Conservation (phyloP, 1,140 invertebrate genomes). For the Leptestheria dahalacensis region DNA sequence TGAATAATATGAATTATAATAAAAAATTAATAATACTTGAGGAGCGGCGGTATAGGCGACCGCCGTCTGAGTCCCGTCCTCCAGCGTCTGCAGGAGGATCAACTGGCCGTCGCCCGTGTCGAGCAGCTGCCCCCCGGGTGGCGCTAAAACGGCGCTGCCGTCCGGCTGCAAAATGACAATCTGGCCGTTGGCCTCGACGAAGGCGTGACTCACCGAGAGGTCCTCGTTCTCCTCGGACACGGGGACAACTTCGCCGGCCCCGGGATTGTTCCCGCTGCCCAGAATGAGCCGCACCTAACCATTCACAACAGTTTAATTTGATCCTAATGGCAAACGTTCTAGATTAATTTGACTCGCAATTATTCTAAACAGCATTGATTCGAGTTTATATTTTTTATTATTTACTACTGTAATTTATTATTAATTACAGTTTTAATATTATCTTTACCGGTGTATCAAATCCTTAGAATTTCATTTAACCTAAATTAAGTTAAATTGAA, state of each 20-base stretch:
- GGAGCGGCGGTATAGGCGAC: conserved; percentile 3
- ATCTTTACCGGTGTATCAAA: too few relatives aligned
- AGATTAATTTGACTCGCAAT: too few relatives aligned
- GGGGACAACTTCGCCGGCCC: conserved; percentile 2
- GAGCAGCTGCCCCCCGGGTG: conserved; percentile 11
- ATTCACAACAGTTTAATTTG: background rate
- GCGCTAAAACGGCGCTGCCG: conserved; percentile 12
- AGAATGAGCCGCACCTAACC: conserved; percentile 3
- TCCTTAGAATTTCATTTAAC: too few relatives aligned
- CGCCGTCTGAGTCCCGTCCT: conserved; percentile 12
- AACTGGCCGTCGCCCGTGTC: conserved; percentile 12
- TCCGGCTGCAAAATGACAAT: conserved; percentile 14
- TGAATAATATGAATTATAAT: background rate
- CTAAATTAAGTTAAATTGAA: too few relatives aligned
- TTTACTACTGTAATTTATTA: too few relatives aligned
- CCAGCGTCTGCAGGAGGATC: conserved; percentile 11
- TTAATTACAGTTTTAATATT: too few relatives aligned
- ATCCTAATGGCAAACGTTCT: background rate
- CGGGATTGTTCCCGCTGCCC: background rate
- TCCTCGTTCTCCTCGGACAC: conserved; percentile 10
- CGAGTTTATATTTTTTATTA: too few relatives aligned
- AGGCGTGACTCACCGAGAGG: conserved; percentile 6
- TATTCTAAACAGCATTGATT: too few relatives aligned
- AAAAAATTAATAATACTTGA: background rate
- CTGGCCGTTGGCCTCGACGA: conserved; percentile 12